Percentiles rank a stretch among this genome's conserved stretches.
Evolutionary conservation across 1,140 invertebrate genomes (phyloP).

Genomic region (Anastatus disparis): DNA sequence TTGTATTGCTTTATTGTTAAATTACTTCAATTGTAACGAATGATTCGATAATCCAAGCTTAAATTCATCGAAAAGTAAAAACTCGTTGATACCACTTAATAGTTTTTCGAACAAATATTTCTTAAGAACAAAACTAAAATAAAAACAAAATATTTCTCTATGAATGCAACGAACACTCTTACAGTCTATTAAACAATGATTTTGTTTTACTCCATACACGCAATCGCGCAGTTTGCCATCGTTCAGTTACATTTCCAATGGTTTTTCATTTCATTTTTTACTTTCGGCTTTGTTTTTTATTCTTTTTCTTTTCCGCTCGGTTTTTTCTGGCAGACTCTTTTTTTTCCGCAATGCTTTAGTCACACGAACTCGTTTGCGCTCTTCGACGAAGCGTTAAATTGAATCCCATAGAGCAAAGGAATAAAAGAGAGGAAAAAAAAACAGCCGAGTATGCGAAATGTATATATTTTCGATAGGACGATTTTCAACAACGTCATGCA

Average conservation of each 20-base stretch:
- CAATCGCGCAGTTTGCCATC: conserved; percentile 4
- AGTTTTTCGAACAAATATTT: no score
- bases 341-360: conserved; percentile 16
- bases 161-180: no score
- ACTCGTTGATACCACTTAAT: no score
- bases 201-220: background rate
- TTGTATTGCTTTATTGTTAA: no score
- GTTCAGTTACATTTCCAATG: conserved; percentile 2
- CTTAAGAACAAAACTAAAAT: no score
- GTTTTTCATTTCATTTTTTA: background rate
- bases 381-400: conserved; percentile 32
- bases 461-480: background rate
- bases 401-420: conserved; percentile 13
- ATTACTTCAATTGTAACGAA: no score
- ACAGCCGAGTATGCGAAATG: background rate
- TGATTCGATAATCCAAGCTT: no score
- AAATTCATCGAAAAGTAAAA: no score
- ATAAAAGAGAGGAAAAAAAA: no score
- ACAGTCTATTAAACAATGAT: background rate
- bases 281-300: background rate
- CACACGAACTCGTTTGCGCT: conserved; percentile 27
- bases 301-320: background rate
- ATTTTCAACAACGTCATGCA: background rate
- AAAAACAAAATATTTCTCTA: no score
- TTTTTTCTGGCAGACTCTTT: conserved; percentile 3